Evolutionary conservation across 2,113 vertebrate genomes (phyloP).

Genomic region (Neofelis nebulosa): DNA sequence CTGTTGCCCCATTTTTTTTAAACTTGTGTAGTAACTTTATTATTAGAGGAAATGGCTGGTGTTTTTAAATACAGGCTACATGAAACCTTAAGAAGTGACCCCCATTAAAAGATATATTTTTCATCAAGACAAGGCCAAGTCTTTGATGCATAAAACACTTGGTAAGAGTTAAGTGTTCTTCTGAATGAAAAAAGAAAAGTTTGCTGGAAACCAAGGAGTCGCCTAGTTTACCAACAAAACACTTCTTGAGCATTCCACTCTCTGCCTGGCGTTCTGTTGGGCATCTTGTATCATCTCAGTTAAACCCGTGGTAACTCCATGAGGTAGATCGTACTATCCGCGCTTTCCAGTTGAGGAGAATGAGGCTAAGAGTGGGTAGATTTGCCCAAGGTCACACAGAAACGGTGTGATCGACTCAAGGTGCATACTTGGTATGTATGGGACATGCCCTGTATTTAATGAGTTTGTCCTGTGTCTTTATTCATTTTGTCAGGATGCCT

Average conservation of each 20-base stretch:
- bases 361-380: not conserved
- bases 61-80: constrained; percentile 62
- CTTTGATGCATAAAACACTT: constrained; percentile 41
- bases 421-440: accelerated
- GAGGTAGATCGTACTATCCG: not conserved
- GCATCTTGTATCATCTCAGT: not conserved
- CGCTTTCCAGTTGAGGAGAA: not conserved
- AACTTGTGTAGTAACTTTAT: constrained; percentile 44
- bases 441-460: not conserved
- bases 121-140: constrained; percentile 44
- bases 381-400: not conserved
- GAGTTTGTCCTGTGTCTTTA: not conserved
- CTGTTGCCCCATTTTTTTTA: constrained; percentile 44
- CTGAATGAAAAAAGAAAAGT: not conserved
- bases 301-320: not conserved
- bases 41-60: not conserved
- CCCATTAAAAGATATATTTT: constrained; percentile 51
- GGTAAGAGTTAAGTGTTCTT: constrained; percentile 31
- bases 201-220: constrained; percentile 11
- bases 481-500: not conserved
- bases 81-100: constrained; percentile 49
- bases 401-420: not conserved
- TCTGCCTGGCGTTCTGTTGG: not conserved
- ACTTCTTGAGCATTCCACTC: not conserved
- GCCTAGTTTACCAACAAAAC: not conserved